Base-by-base conservation (phyloP, 2,888 invertebrate genomes). In the Drosophila hamatofila region DNA sequence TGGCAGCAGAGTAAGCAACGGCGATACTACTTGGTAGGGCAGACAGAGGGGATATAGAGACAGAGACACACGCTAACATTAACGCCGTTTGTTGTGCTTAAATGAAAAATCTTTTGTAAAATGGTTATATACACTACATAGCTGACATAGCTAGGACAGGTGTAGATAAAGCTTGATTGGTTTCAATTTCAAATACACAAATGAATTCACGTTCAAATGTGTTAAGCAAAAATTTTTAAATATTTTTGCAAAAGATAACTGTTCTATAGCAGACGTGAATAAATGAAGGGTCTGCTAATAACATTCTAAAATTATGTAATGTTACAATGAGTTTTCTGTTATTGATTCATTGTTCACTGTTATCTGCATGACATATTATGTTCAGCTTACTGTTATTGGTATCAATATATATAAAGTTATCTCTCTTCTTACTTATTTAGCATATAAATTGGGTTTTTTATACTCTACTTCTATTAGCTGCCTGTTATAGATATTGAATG, bases 131-230 rank as follows among this genome's bases (percentile, higher is more conserved):
- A 57, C 46, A 35, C 57, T 64, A 62, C 44, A 51, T 42, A 54
- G 56, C 59, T 78, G 42, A 41, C 73, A 61, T 60, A 76, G 46
- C 49, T 39, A 48, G 21, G 8, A 9, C 33, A 54, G 39, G 9
- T 44, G 44, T 25, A 54, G 35, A 61, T 73, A 39, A 58, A 42
- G 16, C 18, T 52, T 52, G 41, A 37, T 37, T 54, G n/a, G 18
- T 37, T 57, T n/a, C 25, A 18, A 35, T 51, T 64, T 35, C 6
- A 21, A 21, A 30, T 37, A 23, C 18, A 9, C 14, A 27, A 30
- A 54, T 18, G n/a, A 14, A 54, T 39, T 18, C 39, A 18, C 14
- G 16, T 48, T 11, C 14, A n/a, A 16, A 44, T 14, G 25, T 58
- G 33, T 18, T 14, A 21, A 48, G 11, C n/a, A 23, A 48, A 33